phyloP scores from a whole-genome alignment of 1,140 invertebrate genomes.

The Ostrea denselamellosa region DNA sequence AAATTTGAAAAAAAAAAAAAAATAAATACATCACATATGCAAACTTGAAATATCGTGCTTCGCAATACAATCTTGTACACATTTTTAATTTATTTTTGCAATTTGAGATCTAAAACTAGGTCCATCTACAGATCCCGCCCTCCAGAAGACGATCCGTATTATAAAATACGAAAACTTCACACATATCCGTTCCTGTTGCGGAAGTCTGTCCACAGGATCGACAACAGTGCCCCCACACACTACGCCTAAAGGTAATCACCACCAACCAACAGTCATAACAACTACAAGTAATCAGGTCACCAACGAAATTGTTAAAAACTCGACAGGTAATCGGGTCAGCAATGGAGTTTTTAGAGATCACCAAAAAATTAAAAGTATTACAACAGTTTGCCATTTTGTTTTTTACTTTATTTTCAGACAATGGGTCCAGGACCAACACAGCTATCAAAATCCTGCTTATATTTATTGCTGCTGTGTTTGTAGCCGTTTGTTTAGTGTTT shows the following conservation, averaged over 20 bases:
- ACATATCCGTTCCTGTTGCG: background rate
- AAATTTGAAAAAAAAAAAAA: too few relatives aligned
- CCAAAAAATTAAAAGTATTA: background rate
- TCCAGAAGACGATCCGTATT: background rate
- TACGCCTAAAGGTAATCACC: background rate
- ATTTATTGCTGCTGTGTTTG: background rate
- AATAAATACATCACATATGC: too few relatives aligned
- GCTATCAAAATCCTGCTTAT: background rate
- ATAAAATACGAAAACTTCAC: background rate
- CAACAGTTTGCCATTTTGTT: background rate
- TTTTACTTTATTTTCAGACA: background rate
- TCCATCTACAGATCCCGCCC: background rate
- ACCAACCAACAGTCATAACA: background rate
- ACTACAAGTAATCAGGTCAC: too few relatives aligned
- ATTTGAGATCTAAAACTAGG: background rate
- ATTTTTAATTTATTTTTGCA: too few relatives aligned
- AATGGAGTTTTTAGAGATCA: background rate
- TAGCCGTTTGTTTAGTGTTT: background rate
- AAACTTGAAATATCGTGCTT: too few relatives aligned
- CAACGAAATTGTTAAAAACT: too few relatives aligned
- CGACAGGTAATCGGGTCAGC: background rate
- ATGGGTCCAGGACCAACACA: background rate
- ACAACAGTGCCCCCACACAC: background rate
- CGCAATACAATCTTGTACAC: too few relatives aligned
- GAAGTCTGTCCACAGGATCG: too few relatives aligned